Evolutionary conservation across 2,113 vertebrate genomes (phyloP).

Genomic region (Pygoscelis antarcticus): DNA sequence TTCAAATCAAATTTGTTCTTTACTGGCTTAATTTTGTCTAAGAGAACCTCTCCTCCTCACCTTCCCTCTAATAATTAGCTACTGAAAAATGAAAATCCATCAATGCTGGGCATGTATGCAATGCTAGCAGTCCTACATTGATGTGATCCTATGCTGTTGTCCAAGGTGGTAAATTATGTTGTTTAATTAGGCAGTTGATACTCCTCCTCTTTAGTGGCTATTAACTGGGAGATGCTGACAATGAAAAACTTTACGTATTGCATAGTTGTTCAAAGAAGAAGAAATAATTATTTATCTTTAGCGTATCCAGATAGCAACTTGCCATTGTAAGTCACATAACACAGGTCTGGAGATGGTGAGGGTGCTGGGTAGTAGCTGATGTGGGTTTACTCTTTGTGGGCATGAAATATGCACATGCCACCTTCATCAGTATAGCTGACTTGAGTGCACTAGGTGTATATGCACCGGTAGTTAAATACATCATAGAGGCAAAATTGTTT

Average conservation of each 20-base stretch:
- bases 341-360: not conserved
- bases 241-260: not conserved
- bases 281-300: not conserved
- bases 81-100: not conserved
- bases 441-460: not conserved
- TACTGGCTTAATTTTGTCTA: not conserved
- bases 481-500: not conserved
- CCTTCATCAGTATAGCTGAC: not conserved
- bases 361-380: not conserved
- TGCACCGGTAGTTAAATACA: not conserved
- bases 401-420: not conserved
- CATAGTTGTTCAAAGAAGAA: not conserved
- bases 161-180: not conserved
- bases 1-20: not conserved
- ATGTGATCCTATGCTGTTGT: not conserved
- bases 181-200: not conserved
- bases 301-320: not conserved
- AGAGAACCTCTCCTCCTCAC: not conserved
- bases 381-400: not conserved
- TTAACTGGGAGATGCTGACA: not conserved
- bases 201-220: not conserved
- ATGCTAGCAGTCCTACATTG: not conserved
- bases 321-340: not conserved
- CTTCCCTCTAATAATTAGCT: not conserved
- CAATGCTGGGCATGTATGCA: not conserved